These are phyloP conservation scores for Schizaphis graminum DNA, from an alignment of 2,888 invertebrate genomes.

Conservation along the genomic window DNA sequence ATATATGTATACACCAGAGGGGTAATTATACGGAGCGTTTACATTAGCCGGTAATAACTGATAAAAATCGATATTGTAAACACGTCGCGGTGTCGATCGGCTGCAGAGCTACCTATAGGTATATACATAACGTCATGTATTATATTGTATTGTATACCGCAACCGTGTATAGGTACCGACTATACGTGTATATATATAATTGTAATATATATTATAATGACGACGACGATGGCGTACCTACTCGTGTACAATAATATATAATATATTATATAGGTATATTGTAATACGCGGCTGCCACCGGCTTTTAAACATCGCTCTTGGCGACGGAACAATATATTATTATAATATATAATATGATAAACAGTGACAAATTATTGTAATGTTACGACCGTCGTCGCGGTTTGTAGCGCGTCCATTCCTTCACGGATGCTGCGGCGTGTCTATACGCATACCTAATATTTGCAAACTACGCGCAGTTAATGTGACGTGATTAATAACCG, in stretches of 20 bases:
- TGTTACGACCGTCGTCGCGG: background rate
- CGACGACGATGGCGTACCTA: background rate
- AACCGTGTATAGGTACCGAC: background rate
- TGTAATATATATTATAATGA: background rate
- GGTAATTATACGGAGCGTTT: slow-evolving; percentile 33
- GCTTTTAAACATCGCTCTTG: background rate
- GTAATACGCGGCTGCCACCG: background rate
- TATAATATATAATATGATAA: background rate
- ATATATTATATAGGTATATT: too few species aligned
- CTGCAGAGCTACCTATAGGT: too few species aligned
- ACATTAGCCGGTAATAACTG: background rate
- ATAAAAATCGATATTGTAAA: slow-evolving; percentile 35
- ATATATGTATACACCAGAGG: background rate
- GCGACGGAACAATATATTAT: background rate
- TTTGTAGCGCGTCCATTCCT: background rate
- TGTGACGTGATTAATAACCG: background rate
- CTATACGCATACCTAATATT: background rate
- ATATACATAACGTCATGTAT: background rate
- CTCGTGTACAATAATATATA: too few species aligned
- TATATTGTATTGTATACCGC: background rate
- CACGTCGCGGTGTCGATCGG: background rate
- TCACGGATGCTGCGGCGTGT: too few species aligned
- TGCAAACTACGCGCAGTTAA: background rate
- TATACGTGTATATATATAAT: background rate
- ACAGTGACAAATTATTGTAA: slow-evolving; percentile 2